Base-by-base conservation (phyloP, 2,888 invertebrate genomes). In the Tanytarsus gracilentus region DNA sequence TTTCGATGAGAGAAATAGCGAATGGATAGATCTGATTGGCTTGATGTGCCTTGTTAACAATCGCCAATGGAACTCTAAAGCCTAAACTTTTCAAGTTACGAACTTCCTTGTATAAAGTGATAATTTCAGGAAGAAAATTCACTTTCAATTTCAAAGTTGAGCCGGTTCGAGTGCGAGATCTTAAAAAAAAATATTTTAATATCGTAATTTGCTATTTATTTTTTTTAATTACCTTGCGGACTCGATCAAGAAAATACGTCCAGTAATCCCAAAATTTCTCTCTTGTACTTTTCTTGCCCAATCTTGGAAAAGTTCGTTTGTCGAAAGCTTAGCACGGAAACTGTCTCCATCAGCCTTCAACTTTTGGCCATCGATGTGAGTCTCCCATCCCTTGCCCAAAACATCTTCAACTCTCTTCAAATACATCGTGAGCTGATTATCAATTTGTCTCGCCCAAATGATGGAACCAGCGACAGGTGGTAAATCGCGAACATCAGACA, bases 401-500 rank as follows among this genome's bases (percentile, higher is more conserved):
- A 99, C 98, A 78, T 98, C 98, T 76, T 98, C 99, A 0, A 99
- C 98, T 64, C 98, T 83, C 70, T 92, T 86, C 72, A 99, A 80
- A 74, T 97, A 98, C 66, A 94, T 92, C 11, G 92, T 93, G 55
- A 99, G 80, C 73, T 99, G 98, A 65, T 95, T 85, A 74, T 99
- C 98, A 68, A 99, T 99, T 77, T 98, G 91, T 68, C 93, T 89
- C 3, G 97, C 96, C 99, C 99, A 99, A 67, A 99, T 94, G 66
- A 99, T 98, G 60, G 94, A 95, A 0, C 98, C 98, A 26, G 98
- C 91, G 16, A 99, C 92, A 0, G 97, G 97, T 4, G 98, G 98
- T 66, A 99, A 77, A 76, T 99, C 99, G 62, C 95, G 83, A 9
- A 91, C 89, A 63, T 86, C 83, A 55, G 95, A 95, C 73, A 97